Conservation (phyloP, 2,113 vertebrate species). For the Oceanodroma tethys region DNA sequence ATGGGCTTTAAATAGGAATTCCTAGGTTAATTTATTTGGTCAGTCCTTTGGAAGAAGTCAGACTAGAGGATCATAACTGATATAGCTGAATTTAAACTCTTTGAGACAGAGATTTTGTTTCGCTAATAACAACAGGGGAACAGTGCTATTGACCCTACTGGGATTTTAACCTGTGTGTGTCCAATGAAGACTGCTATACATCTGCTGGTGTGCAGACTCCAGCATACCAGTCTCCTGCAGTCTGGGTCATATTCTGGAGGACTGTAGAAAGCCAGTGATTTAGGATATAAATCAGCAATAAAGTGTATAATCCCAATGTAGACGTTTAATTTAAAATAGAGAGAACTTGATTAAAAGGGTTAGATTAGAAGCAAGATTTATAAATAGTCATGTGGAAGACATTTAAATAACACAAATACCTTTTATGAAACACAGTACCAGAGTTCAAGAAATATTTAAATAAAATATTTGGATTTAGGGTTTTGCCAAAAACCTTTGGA, state of each 20-base stretch:
- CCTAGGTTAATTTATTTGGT: background rate
- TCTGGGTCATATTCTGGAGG: background rate
- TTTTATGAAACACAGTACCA: background rate
- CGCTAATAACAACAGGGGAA: background rate
- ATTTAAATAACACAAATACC: slow-evolving; percentile 10
- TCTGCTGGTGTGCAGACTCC: background rate
- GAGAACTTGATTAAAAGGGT: background rate
- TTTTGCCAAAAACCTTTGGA: background rate
- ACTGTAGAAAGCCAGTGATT: background rate
- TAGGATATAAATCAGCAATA: background rate
- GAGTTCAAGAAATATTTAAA: background rate
- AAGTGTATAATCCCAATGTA: background rate
- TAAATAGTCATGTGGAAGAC: background rate
- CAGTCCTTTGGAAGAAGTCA: background rate
- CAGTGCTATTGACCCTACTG: background rate
- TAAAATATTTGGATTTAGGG: background rate
- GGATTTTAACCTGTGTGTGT: background rate
- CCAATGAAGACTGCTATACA: background rate
- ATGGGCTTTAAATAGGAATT: background rate
- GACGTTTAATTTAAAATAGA: slow-evolving; percentile 12
- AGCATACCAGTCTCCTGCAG: background rate
- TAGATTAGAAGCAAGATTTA: background rate
- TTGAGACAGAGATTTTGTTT: background rate
- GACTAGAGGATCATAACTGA: background rate
- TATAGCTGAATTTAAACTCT: background rate